These are phyloP conservation scores for Carcina quercana DNA, from an alignment of 2,888 invertebrate genomes.

Conservation along the genomic window DNA sequence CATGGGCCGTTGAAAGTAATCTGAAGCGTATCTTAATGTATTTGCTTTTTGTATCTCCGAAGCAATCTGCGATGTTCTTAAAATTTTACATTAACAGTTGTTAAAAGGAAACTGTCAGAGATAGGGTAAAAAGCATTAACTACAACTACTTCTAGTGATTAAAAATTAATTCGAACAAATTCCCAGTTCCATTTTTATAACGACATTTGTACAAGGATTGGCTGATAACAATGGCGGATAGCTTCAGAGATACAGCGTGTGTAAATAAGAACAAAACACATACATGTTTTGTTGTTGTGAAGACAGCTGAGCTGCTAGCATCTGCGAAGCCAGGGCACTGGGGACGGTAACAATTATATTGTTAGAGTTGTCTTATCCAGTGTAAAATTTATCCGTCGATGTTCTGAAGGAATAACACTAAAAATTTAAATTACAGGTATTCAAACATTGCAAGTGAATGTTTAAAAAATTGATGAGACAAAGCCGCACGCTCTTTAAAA, in stretches of 20 bases:
- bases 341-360: constrained; percentile 77
- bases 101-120: no score
- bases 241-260: constrained; percentile 39
- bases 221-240: constrained; percentile 14
- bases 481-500: constrained; percentile 45
- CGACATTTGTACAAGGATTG: background rate
- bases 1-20: constrained; percentile 46
- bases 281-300: constrained; percentile 96
- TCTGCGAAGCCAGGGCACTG: constrained; percentile 98
- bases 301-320: constrained; percentile 94
- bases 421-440: constrained; percentile 10
- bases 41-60: constrained; percentile 50
- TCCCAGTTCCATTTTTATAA: no score
- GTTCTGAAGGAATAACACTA: constrained; percentile 26
- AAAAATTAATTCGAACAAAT: no score
- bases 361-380: constrained; percentile 54
- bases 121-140: no score
- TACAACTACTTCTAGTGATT: no score
- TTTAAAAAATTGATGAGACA: constrained; percentile 23
- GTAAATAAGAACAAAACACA: constrained; percentile 76
- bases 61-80: constrained; percentile 45
- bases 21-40: constrained; percentile 67
- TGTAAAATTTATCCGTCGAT: constrained; percentile 27
- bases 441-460: constrained; percentile 1
- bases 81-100: constrained; percentile 1